Evolutionary conservation across 2,797 vertebrate species (phyloP).

Genomic region (Cuniculus paca): DNA sequence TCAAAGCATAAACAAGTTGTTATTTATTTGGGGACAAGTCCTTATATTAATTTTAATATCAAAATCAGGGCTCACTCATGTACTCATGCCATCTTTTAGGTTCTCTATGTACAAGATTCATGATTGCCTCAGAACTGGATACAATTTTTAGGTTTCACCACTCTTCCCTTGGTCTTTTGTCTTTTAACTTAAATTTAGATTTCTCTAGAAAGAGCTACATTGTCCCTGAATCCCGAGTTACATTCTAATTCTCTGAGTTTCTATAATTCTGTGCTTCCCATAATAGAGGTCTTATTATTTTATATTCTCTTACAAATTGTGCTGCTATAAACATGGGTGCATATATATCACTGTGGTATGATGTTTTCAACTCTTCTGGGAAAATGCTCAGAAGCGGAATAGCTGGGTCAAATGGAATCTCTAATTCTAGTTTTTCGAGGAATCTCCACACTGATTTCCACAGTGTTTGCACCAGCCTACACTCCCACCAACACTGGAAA

Average conservation of each 20-base stretch:
- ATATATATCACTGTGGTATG: too few relatives aligned
- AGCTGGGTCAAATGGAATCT: too few relatives aligned
- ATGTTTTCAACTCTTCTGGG: too few relatives aligned
- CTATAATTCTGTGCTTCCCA: too few relatives aligned
- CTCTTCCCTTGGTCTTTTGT: not conserved
- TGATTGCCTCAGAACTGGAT: not conserved
- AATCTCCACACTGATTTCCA: too few relatives aligned
- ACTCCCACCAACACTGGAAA: too few relatives aligned
- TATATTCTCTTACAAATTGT: too few relatives aligned
- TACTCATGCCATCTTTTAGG: not conserved
- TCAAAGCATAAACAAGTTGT: not conserved
- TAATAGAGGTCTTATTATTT: not conserved
- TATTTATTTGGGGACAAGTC: not conserved
- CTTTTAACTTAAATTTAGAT: not conserved
- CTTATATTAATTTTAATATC: not conserved
- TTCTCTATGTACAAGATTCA: not conserved
- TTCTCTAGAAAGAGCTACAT: not conserved
- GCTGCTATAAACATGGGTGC: too few relatives aligned
- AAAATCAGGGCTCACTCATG: not conserved
- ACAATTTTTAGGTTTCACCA: not conserved
- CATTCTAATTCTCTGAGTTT: not conserved
- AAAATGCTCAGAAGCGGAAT: too few relatives aligned
- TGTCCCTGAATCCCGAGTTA: not conserved
- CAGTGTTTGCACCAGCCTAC: too few relatives aligned
- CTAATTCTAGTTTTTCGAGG: too few relatives aligned